A percentile compares a stretch with the other conserved stretches of the same genome.
phyloP scores from a whole-genome alignment of 2,113 vertebrate species.

The Calidris pugnax region DNA sequence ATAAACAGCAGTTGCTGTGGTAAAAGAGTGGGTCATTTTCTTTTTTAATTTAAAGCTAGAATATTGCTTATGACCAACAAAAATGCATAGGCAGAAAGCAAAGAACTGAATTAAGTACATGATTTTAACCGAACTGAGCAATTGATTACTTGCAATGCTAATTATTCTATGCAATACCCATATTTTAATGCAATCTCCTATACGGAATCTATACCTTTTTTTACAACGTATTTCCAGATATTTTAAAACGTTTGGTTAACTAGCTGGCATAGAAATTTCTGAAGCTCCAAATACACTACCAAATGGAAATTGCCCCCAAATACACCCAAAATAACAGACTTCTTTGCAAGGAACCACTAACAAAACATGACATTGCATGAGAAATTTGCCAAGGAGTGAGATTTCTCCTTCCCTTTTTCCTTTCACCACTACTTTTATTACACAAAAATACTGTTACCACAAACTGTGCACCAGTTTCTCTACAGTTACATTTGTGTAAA shows the following conservation, averaged over 20 bases:
- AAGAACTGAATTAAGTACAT: background rate
- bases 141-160: background rate
- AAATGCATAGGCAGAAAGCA: background rate
- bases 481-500: background rate
- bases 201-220: background rate
- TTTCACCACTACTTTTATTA: background rate
- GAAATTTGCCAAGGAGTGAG: background rate
- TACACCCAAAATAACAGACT: background rate
- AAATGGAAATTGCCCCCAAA: background rate
- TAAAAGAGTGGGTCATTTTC: accelerated
- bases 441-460: background rate
- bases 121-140: background rate
- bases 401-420: background rate
- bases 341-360: background rate
- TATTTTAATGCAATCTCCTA: background rate
- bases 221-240: background rate
- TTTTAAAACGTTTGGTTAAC: background rate
- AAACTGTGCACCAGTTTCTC: background rate
- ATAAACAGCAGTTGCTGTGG: background rate
- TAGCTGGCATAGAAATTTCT: background rate
- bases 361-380: background rate
- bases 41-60: background rate
- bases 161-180: background rate
- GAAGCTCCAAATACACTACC: background rate
- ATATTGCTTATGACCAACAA: background rate